These are phyloP conservation scores for Lycodopsis pacificus DNA, from an alignment of 2,797 vertebrate species.

Conservation along the genomic window DNA sequence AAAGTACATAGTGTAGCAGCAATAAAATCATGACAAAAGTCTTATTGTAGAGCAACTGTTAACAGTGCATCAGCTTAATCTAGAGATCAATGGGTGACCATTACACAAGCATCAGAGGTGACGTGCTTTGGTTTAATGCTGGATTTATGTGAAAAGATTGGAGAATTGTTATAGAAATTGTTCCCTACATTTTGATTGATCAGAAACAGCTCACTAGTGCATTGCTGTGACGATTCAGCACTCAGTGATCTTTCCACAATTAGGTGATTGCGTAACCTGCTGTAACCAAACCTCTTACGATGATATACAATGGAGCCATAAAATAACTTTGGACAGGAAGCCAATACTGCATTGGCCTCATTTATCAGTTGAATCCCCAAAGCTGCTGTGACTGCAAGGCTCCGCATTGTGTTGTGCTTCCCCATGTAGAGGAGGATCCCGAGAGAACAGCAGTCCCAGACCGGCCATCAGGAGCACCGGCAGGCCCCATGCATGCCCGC, in stretches of 20 bases:
- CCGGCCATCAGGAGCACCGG: too few relatives aligned
- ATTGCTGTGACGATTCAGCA: not conserved
- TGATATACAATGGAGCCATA: conserved; percentile 26
- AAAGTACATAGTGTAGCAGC: conserved; percentile 27
- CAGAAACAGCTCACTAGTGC: not conserved
- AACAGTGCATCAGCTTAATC: conserved; percentile 36
- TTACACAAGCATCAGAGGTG: conserved; percentile 9
- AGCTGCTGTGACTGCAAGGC: conserved; percentile 26
- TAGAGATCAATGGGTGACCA: conserved; percentile 45
- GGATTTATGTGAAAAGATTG: not conserved
- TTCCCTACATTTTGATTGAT: not conserved
- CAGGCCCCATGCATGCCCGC: not conserved
- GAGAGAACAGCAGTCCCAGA: not conserved
- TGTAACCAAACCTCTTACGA: conserved; percentile 28
- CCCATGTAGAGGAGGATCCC: not conserved
- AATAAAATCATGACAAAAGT: conserved; percentile 40
- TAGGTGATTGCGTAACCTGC: conserved; percentile 18
- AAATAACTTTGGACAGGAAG: conserved; percentile 29
- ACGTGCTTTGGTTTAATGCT: not conserved
- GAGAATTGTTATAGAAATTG: not conserved
- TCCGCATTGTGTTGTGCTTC: not conserved
- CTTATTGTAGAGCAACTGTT: conserved; percentile 29
- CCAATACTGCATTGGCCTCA: conserved; percentile 29
- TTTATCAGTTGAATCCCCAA: conserved; percentile 32
- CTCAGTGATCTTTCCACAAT: conserved; percentile 15